A percentile compares a stretch with the other conserved stretches of the same genome.
phyloP scores from a whole-genome alignment of 2,888 invertebrate species.

The Dicranocentrus wangi region DNA sequence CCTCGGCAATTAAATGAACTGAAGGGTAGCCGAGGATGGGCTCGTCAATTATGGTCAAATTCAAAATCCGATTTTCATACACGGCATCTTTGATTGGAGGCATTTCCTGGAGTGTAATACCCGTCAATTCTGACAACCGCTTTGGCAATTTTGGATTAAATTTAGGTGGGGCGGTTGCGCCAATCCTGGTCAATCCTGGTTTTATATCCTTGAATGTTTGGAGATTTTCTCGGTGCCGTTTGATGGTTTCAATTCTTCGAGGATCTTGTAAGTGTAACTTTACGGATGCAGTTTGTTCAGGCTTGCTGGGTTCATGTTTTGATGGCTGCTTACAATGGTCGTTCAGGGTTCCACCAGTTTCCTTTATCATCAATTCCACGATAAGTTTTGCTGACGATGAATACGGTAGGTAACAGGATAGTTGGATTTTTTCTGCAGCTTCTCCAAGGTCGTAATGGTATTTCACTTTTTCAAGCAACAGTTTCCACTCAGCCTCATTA shows the following conservation, averaged over 20 bases:
- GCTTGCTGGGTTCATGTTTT: too few species aligned
- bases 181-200: neutral
- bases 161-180: neutral
- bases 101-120: slow-evolving; percentile 29
- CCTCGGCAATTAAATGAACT: slow-evolving; percentile 24
- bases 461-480: neutral
- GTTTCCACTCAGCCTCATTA: too few species aligned
- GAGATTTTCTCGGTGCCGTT: neutral
- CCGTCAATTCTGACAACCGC: neutral
- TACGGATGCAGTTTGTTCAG: too few species aligned
- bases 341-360: neutral
- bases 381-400: neutral
- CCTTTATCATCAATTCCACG: neutral
- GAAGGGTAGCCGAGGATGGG: neutral
- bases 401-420: slow-evolving; percentile 26
- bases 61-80: slow-evolving; percentile 23
- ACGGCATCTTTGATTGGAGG: neutral
- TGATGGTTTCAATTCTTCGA: neutral
- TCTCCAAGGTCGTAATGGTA: neutral
- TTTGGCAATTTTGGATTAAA: neutral
- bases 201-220: neutral
- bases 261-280: neutral
- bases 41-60: slow-evolving; percentile 28
- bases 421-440: slow-evolving; percentile 16
- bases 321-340: neutral